A percentile compares a stretch with the other conserved stretches of the same genome.
These are phyloP conservation scores for Drosophila littoralis DNA, from an alignment of 1,140 invertebrate genomes.

Conservation along the genomic window DNA sequence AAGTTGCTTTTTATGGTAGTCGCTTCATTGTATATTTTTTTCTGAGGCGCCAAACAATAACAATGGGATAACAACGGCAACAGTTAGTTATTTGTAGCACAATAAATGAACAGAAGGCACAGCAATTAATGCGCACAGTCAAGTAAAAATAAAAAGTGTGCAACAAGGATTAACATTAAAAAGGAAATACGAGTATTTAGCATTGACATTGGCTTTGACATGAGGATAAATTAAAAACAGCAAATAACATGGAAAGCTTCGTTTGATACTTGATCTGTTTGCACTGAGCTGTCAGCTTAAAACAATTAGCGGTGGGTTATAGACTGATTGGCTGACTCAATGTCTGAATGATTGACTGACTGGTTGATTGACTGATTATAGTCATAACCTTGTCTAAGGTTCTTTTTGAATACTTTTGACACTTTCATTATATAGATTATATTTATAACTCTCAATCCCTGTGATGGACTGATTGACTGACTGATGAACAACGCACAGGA, in stretches of 20 bases:
- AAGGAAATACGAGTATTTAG: background rate
- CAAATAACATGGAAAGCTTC: background rate
- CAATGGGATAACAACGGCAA: background rate
- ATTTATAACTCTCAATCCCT: no score
- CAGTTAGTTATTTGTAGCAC: constrained; percentile 9
- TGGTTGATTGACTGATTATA: background rate
- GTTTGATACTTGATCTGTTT: background rate
- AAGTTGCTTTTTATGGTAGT: constrained; percentile 26
- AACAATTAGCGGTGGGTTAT: background rate
- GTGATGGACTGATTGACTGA: background rate
- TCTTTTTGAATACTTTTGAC: no score
- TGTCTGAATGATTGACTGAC: background rate
- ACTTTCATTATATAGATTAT: no score
- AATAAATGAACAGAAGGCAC: constrained; percentile 12
- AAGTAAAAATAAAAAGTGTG: constrained; percentile 15
- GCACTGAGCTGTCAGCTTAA: background rate
- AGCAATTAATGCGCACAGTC: constrained; percentile 21
- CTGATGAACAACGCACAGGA: background rate
- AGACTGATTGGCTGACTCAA: background rate
- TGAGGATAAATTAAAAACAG: constrained; percentile 1
- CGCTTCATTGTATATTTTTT: constrained; percentile 11
- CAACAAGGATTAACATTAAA: constrained; percentile 3
- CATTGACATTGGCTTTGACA: constrained; percentile 15
- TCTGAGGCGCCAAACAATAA: background rate
- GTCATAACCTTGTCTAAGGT: no score